Evolutionary conservation across 1,140 invertebrate genomes (phyloP), one percentile per base, ranked within the genome.

Genomic region (Eufriesea mexicana): DNA sequence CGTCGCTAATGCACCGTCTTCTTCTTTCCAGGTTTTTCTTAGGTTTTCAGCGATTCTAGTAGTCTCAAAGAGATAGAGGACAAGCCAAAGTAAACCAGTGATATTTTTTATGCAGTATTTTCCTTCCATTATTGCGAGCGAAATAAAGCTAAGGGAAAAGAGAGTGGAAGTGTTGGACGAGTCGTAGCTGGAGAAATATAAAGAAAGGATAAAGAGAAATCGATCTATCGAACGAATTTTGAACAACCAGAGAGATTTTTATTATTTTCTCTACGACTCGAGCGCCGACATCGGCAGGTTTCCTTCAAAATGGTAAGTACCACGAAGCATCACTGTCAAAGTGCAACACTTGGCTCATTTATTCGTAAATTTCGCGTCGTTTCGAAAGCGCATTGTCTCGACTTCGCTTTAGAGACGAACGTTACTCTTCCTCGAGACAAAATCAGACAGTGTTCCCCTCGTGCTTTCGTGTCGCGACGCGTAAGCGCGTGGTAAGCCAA

Each of bases 271-370:
- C 25, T 45, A 51, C 79, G 14, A 81, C 72, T 68, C 74, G 35
- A 66, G 75, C 77, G 90, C 89, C 90, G 79, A n/a, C 77, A 75
- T 23, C 72, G 89, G 90, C 91, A 86, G 84, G 77, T 80, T 81
- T 90, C 88, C 87, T 76, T 86, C 90, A 91, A 68, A 78, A 92
- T 92, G 91, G 91, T 92, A 61, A 92, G 91, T 91, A 72, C 35
- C 71, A 42, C 23, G 20, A 42, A 16, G 18, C 28, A 18, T 2
- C 59, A 4, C 2, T 23, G 1, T 6, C 18, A 45, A 35, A 47
- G 16, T 16, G 61, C 28, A 0, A 35, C 8, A 28, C 28, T 20
- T 55, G 20, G 0, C 49, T 51, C 49, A 14, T 57, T 35, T 61
- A 70, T 25, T n/a, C 25, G 25, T 49, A 49, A 70, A 70, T 23